Base-by-base conservation (phyloP, 2,113 vertebrate genomes). In the Cromileptes altivelis region DNA sequence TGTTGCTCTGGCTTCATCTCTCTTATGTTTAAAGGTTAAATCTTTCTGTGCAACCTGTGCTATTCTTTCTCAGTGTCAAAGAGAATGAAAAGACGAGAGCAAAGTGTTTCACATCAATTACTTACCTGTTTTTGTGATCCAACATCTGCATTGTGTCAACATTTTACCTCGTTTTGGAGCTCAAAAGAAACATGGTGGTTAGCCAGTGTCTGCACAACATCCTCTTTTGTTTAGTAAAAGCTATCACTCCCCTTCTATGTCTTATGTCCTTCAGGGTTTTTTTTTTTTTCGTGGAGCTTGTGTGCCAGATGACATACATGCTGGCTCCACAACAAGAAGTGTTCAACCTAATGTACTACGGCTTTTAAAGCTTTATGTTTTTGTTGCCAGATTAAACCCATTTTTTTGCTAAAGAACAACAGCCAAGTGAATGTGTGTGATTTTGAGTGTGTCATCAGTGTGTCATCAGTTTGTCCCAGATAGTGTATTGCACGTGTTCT, bases 391-490 rank as follows among this genome's bases (percentile, higher is more conserved):
- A 64, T 40, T 37, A 14, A 18, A 25, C 23, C 19, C 37, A 37
- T 60, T 50, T 42, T 27, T 17, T 4, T 45, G 6, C 27, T 4
- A 2, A 14, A 64, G 23, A 73, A 40, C 12, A 65, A 55, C 27
- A 13, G 19, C 52, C 15, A 56, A 4, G 8, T 70, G 70, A 68
- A 65, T 42, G 42, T 72, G 57, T 78, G 49, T 40, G 23, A 67
- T 47, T 83, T 50, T 45, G 27, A 37, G 17, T 25, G 15, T 75
- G 21, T 71, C 65, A 45, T 70, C 67, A 57, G 27, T 78, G 19
- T 75, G 21, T 47, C 68, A 69, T 79, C 37, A 62, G n/a, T 40
- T 78, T 80, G 75, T 78, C 70, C 73, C 63, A 63, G 74, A 71
- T 63, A 30, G 21, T 42, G n/a, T 75, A 67, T 50, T 27, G 33